Evolutionary conservation across 2,888 invertebrate genomes (phyloP).

Genomic region (Drosophila percnosoma): DNA sequence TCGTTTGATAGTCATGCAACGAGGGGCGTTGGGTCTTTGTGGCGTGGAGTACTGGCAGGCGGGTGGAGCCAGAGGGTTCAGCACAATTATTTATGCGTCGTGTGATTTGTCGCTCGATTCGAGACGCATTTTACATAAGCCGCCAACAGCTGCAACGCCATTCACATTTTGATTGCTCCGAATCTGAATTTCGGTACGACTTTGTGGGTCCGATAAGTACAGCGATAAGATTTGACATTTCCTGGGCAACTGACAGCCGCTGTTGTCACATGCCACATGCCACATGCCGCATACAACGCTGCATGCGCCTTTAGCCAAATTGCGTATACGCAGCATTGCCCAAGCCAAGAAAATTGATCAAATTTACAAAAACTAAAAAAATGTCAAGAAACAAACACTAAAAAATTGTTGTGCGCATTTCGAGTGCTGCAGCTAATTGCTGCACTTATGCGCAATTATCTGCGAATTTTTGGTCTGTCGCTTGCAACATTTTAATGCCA

Average conservation of each 20-base stretch:
- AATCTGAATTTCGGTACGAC: conserved; percentile 15
- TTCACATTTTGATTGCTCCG: conserved; percentile 33
- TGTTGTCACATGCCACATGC: not conserved
- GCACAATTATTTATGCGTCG: conserved; percentile 58
- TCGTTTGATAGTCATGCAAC: conserved; percentile 2
- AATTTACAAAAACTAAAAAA: not conserved
- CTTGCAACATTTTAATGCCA: conserved; percentile 2
- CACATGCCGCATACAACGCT: not conserved
- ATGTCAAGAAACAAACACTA: not conserved
- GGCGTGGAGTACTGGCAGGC: not conserved
- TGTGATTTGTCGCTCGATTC: conserved; percentile 54
- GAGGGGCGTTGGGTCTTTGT: conserved; percentile 3
- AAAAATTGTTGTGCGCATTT: conserved; percentile 5
- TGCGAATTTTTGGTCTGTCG: conserved; percentile 4
- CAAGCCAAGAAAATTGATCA: conserved; percentile 12
- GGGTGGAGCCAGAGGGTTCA: conserved; percentile 15
- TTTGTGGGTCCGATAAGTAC: conserved; percentile 35
- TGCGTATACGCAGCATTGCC: conserved; percentile 38
- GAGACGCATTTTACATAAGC: conserved; percentile 45
- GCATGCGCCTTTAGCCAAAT: conserved; percentile 22
- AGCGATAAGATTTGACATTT: conserved; percentile 44
- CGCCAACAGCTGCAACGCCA: conserved; percentile 34
- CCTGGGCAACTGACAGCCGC: conserved; percentile 26
- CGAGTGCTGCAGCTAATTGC: conserved; percentile 39
- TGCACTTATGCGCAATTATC: conserved; percentile 34